Conservation (phyloP, 2,113 vertebrate species). For the Pardalotus punctatus region DNA sequence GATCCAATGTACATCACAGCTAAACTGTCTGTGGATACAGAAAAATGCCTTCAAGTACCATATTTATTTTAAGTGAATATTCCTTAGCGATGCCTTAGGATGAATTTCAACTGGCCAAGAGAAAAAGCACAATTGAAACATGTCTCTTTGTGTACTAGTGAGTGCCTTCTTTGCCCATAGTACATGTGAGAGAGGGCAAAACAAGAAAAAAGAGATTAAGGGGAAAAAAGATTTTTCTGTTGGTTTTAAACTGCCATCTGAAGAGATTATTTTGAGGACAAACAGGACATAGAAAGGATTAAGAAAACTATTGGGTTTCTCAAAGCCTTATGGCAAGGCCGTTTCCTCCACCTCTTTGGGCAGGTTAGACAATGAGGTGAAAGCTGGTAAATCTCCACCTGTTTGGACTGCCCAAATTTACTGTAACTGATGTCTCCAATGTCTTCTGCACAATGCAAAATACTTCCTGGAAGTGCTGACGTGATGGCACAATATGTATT, state of each 20-base stretch:
- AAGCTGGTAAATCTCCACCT: not conserved
- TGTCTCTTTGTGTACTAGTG: rapidly evolving
- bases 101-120: not conserved
- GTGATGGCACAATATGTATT: not conserved
- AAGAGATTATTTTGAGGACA: not conserved
- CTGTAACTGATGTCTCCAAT: not conserved
- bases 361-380: not conserved
- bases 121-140: not conserved
- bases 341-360: not conserved
- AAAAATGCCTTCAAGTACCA: not conserved
- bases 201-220: not conserved
- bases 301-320: not conserved
- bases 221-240: not conserved
- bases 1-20: not conserved
- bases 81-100: not conserved
- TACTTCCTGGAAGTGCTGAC: not conserved
- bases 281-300: not conserved
- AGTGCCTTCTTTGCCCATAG: not conserved
- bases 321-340: not conserved
- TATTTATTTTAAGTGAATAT: not conserved
- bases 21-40: not conserved
- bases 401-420: not conserved
- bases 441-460: not conserved
- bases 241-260: not conserved
- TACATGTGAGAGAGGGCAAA: not conserved